Evolutionary conservation across 2,888 invertebrate genomes (phyloP), one percentile per base, ranked within the genome.

Genomic region (Lasioglossum figueresi): DNA sequence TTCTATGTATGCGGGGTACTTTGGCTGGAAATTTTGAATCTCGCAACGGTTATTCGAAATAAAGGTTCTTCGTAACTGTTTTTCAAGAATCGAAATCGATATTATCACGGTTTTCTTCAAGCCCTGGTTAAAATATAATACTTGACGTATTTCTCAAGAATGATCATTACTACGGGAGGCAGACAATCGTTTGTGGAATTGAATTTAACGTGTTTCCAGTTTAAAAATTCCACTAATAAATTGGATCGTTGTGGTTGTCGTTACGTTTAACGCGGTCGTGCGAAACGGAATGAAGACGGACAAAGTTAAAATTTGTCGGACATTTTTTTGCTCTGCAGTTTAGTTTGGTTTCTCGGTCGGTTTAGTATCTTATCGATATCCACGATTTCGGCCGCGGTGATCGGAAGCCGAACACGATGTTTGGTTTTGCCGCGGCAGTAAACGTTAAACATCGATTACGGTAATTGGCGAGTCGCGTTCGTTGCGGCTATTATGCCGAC

Each of bases 371-470:
- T 86, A 75, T 45, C 43, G 37, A 31, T 74, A 59, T 63, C 37
- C 79, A 34, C n/a, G 56, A 77, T 71, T 83, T 74, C 52, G 43
- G 81, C 40, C 52, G 34, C 45, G 70, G 8, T 63, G 14, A 66
- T 52, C 70, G 63, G 71, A 66, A 82, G 76, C 79, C 75, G 79
- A 72, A 66, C 73, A 71, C 48, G 74, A 82, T 88, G 74, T 82
- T 87, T 84, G 83, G 86, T 83, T 85, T 90, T 86, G 84, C 85
- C 79, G 71, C 78, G 88, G 86, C 88, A 87, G 91, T 91, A 90
- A 91, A 90, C 91, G 89, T 91, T 91, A 91, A 92, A 91, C 90
- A 92, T 93, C 92, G 93, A 93, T 93, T 93, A 93, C 88, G 88
- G 90, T 93, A 93, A 93, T 93, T 92, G 93, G 92, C 89, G 86